These are phyloP conservation scores for Cyprinodon tularosa DNA, from an alignment of 2,113 vertebrate species.

Conservation along the genomic window DNA sequence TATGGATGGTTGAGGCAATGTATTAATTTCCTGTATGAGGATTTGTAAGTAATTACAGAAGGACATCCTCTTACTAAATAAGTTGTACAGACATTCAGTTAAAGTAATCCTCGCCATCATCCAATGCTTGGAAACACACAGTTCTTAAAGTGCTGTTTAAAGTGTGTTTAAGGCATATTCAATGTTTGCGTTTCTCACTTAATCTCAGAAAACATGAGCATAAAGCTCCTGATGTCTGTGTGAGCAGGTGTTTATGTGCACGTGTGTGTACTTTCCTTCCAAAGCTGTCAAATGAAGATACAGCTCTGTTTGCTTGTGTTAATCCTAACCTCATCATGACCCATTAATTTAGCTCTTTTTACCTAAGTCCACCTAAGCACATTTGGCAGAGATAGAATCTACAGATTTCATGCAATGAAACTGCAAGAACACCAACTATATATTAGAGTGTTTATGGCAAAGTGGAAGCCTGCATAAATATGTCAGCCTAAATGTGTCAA, in stretches of 20 bases:
- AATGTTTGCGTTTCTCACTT: slow-evolving; percentile 27
- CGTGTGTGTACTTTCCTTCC: slow-evolving; percentile 20
- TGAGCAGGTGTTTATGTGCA: slow-evolving; percentile 9
- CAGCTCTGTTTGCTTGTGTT: slow-evolving; percentile 3
- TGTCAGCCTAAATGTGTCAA: slow-evolving; percentile 47
- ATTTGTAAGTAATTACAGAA: slow-evolving; percentile 76
- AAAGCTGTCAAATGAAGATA: slow-evolving; percentile 10
- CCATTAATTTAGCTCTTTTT: slow-evolving; percentile 12
- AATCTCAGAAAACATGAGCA: not conserved
- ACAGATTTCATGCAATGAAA: not conserved
- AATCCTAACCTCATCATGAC: slow-evolving; percentile 23
- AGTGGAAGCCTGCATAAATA: slow-evolving; percentile 7
- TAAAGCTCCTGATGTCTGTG: slow-evolving; percentile 25
- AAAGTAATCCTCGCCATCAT: slow-evolving; percentile 64
- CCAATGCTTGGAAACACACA: slow-evolving; percentile 52
- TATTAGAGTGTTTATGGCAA: slow-evolving; percentile 13
- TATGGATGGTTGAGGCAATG: slow-evolving; percentile 46
- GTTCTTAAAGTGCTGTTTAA: slow-evolving; percentile 35
- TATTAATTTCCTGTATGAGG: slow-evolving; percentile 67
- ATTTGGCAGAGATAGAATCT: not conserved
- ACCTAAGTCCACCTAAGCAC: not conserved
- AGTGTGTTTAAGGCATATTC: slow-evolving; percentile 39
- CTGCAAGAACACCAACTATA: not conserved
- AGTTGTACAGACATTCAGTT: slow-evolving; percentile 65
- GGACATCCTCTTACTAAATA: slow-evolving; percentile 69